Evolutionary conservation across 1,140 invertebrate genomes (phyloP), one percentile per base, ranked within the genome.

Genomic region (Lucilia cuprina): DNA sequence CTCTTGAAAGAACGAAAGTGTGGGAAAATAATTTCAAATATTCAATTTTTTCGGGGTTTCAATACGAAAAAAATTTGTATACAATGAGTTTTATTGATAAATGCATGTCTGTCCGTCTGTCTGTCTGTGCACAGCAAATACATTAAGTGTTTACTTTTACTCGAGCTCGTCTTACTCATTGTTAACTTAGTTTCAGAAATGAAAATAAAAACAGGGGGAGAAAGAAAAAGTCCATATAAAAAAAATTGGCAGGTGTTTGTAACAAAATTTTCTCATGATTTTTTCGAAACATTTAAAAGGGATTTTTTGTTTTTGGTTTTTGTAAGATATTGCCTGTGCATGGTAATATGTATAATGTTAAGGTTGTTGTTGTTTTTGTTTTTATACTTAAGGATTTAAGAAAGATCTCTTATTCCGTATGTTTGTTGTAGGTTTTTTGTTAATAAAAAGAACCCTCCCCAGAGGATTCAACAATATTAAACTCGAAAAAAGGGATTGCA

Each of bases 211-310:
- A 41, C 41, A 30, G 49, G 78, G 49, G 47, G 55, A 84, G 84
- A 80, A 49, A 50, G 47, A 70, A 83, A 85, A 84, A 86, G 25
- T 82, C 84, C 50, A 85, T 82, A 85, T 25, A 84, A 74, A 86
- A 89, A 85, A 89, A 86, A 86, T 86, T 49, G 89, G 89, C 89
- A 90, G 89, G 89, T 90, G 89, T 90, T 88, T 87, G 86, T 87
- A 86, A 77, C 83, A 85, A 90, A 90, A 88, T 89, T 90, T 90
- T 90, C 89, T 90, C 89, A 90, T 88, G 89, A 83, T 55, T 47
- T 82, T 74, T 35, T 77, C 82, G 41, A 55, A 74, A 83, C 25
- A 50, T 13, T n/a, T 34, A 78, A 85, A 70, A 70, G 82, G 84
- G 77, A 85, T 55, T 12, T 49, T 80, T 21, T 77, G n/a, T 80